Percentiles rank a stretch among this genome's conserved stretches.
Conservation (phyloP, 2,888 invertebrate species). For the Papilio demoleus region DNA sequence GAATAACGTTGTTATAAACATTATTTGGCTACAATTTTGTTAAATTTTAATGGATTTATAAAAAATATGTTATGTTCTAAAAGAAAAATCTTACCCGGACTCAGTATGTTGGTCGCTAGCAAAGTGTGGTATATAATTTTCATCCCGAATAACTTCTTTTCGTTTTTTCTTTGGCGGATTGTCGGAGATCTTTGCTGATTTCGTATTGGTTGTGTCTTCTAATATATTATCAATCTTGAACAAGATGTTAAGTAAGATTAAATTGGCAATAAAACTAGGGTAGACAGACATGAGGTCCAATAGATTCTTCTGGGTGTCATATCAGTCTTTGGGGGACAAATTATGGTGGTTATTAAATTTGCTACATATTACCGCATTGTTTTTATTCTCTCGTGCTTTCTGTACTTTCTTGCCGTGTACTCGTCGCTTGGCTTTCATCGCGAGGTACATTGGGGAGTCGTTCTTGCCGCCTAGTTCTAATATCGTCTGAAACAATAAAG, state of each 20-base stretch:
- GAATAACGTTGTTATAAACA: no score
- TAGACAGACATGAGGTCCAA: no score
- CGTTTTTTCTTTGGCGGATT: slow-evolving; percentile 69
- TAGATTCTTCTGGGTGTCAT: no score
- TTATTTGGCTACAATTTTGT: no score
- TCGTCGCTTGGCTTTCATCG: slow-evolving; percentile 94
- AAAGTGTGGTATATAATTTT: slow-evolving; percentile 94
- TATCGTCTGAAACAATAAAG: slow-evolving; percentile 88
- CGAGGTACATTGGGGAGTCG: slow-evolving; percentile 89
- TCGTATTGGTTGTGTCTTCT: slow-evolving; percentile 41
- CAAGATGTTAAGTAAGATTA: not conserved
- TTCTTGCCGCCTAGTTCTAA: slow-evolving; percentile 94
- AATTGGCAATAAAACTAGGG: slow-evolving; percentile 31
- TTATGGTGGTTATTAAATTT: no score
- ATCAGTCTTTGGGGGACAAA: no score
- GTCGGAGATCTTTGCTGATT: slow-evolving; percentile 41
- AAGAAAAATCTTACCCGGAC: slow-evolving; percentile 89
- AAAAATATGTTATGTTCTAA: no score
- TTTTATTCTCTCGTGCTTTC: slow-evolving; percentile 73
- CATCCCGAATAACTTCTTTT: slow-evolving; percentile 85
- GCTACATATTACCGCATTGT: slow-evolving; percentile 50
- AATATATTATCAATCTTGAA: slow-evolving; percentile 43
- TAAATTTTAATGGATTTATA: no score
- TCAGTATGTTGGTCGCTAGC: slow-evolving; percentile 94
- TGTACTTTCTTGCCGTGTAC: slow-evolving; percentile 85